Evolutionary conservation across 2,113 vertebrate genomes (phyloP).

Genomic region (Rhagologus leucostigma): DNA sequence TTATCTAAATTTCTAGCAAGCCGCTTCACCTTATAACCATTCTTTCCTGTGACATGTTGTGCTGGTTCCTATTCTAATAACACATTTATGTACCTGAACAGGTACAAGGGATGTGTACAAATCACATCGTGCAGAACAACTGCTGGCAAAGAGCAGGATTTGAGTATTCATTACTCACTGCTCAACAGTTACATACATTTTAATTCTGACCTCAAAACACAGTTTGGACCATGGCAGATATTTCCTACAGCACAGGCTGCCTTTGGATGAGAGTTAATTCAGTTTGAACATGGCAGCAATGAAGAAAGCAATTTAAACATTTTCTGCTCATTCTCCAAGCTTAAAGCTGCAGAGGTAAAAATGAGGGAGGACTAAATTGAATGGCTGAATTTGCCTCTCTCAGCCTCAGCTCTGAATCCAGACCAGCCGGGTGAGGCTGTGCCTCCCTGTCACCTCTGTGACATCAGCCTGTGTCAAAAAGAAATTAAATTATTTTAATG

Average conservation of each 20-base stretch:
- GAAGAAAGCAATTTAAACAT: constrained; percentile 1
- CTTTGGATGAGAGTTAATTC: background rate
- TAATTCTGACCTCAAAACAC: constrained; percentile 32
- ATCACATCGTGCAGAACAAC: background rate
- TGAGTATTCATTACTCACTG: background rate
- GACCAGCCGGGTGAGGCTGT: fast-evolving
- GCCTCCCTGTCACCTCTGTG: background rate
- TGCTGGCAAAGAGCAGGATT: background rate
- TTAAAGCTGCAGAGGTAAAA: background rate
- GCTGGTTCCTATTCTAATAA: background rate
- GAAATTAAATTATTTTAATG: background rate
- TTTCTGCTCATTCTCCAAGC: background rate
- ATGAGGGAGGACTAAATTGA: background rate
- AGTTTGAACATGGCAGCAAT: background rate
- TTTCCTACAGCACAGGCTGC: background rate
- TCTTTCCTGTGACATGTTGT: background rate
- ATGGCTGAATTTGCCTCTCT: background rate
- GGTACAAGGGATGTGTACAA: constrained; percentile 19
- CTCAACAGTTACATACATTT: background rate
- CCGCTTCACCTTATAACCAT: background rate
- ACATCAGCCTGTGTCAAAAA: background rate
- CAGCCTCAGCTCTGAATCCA: background rate
- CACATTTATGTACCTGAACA: background rate
- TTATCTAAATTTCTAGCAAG: background rate
- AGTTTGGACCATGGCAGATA: background rate